These are phyloP conservation scores for Rhegmatorhina hoffmannsi DNA, from an alignment of 2,113 vertebrate species.

Conservation along the genomic window DNA sequence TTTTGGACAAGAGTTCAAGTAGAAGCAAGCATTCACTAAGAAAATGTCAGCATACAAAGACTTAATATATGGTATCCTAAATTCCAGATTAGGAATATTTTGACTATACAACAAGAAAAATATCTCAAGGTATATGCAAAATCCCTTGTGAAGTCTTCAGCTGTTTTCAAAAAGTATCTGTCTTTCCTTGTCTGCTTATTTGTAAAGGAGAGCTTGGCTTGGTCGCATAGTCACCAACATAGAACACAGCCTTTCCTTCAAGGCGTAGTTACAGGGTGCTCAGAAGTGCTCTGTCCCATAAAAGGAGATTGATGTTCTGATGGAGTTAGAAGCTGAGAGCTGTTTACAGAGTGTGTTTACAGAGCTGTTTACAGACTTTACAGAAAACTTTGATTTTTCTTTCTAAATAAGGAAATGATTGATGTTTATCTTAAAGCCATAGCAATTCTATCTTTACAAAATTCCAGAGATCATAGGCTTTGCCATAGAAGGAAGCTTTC, in stretches of 20 bases:
- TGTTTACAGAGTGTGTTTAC: not conserved
- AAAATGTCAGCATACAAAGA: not conserved
- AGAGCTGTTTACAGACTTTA: not conserved
- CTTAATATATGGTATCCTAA: not conserved
- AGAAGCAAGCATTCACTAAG: not conserved
- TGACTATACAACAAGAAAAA: not conserved
- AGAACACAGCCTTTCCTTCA: not conserved
- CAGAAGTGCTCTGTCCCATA: not conserved
- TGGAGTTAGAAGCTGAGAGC: not conserved
- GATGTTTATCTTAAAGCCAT: not conserved
- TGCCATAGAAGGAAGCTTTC: not conserved
- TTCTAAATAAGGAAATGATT: not conserved
- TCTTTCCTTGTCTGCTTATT: not conserved
- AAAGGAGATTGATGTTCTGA: not conserved
- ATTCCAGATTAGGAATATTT: not conserved
- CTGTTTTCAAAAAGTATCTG: not conserved
- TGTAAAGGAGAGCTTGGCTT: not conserved
- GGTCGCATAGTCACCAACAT: not conserved
- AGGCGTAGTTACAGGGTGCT: not conserved
- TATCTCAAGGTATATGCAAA: not conserved
- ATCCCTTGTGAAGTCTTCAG: not conserved
- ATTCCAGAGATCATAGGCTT: not conserved
- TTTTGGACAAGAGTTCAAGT: not conserved
- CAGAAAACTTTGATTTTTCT: not conserved
- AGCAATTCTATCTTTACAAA: not conserved